Percentiles rank a stretch among this genome's conserved stretches.
Conservation (phyloP, 2,113 vertebrate genomes). For the Poicephalus meyeri region DNA sequence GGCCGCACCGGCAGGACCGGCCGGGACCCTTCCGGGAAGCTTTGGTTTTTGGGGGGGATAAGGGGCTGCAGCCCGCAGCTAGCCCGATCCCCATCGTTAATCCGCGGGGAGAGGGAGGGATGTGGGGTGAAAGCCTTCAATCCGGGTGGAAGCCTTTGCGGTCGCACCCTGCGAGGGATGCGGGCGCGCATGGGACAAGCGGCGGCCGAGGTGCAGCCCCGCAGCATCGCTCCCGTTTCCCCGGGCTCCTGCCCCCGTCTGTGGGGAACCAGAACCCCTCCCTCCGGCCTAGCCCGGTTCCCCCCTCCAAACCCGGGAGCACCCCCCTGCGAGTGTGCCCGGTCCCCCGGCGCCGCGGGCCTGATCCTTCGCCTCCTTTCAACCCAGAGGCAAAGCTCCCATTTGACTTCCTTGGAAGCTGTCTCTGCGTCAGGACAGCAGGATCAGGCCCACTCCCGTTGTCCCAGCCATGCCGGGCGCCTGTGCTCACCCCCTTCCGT, state of each 20-base stretch:
- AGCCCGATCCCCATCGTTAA: not conserved
- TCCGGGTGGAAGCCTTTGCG: not conserved
- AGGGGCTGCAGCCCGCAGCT: not conserved
- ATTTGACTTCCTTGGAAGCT: constrained; percentile 63
- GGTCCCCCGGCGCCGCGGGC: not conserved
- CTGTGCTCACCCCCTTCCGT: constrained; percentile 47
- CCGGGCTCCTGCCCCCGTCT: not conserved
- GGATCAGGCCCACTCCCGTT: constrained; percentile 58
- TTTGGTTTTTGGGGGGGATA: not conserved
- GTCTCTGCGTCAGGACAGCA: constrained; percentile 58
- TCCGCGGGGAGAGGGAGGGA: not conserved
- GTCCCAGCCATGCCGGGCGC: constrained; percentile 31
- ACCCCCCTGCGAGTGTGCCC: not conserved
- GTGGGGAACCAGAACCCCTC: not conserved
- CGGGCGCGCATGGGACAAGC: not conserved
- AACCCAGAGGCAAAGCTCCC: constrained; percentile 64
- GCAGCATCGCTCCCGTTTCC: not conserved
- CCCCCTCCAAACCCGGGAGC: not conserved
- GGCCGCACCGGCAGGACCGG: not conserved
- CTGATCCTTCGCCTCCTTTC: constrained; percentile 60
- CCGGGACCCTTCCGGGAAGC: not conserved
- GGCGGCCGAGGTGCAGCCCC: not conserved
- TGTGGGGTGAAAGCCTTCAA: not conserved
- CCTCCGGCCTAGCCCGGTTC: not conserved
- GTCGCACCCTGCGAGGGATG: not conserved